Base-by-base conservation (phyloP, 2,888 invertebrate genomes). In the Diplolepis rosae region DNA sequence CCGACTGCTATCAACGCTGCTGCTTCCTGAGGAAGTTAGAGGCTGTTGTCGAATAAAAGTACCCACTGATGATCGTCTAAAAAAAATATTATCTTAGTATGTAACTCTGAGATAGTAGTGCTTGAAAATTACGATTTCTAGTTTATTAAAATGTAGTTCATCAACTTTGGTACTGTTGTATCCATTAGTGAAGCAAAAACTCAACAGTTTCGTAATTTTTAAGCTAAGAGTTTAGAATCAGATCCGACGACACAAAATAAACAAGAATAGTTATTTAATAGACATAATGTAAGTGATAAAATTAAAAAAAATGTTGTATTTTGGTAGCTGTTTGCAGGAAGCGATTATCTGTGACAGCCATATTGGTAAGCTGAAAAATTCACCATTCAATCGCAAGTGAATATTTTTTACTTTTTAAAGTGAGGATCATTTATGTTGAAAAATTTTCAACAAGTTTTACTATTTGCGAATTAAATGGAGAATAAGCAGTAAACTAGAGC, bases 1-100 rank as follows among this genome's bases (percentile, higher is more conserved):
- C 73, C 90, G 90, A 86, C 92, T 92, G 72, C 89, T 88, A 84
- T 93, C 93, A 74, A 93, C 91, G 76, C 93, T 93, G 84, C 89
- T 89, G 76, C 88, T 89, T 52, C 89, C 88, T 1, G 88, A 89
- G 4, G 89, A 89, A 15, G 86, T 89, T 35, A 88, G 75, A 6
- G 91, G 90, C 78, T 93, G 92, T 83, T 93, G 93, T 69, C 95
- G 93, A 84, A 95, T 95, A 89, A 95, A 95, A 30, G 95, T 95
- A 79, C 96, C 95, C 84, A 96, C 93, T 66, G 96, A 96, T 79
- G 96, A 95, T 83, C 96, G 93, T 89, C 96, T 95, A 91, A 56
- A 89, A 87, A 67, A 77, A 82, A 81, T 70, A 67, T 6, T n/a
- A 13, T 13, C 7, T 61, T 39, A 61, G 24, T 35, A 61, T 61